These are phyloP conservation scores for Chauna torquata DNA, from an alignment of 2,113 vertebrate genomes.

Conservation along the genomic window DNA sequence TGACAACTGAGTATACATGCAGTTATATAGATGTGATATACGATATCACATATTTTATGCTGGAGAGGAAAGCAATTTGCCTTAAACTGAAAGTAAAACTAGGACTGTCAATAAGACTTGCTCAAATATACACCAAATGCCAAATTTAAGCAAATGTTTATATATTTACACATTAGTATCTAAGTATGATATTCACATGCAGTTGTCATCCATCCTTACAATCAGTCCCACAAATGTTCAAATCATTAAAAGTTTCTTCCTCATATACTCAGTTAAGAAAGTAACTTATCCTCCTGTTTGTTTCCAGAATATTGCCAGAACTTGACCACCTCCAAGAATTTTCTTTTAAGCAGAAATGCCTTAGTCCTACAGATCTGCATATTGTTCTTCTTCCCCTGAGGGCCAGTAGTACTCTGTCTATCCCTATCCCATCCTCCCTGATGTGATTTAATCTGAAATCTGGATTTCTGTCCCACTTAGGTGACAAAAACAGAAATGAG, in stretches of 20 bases:
- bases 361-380: not conserved
- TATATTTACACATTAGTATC: not conserved
- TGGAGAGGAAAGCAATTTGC: not conserved
- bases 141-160: not conserved
- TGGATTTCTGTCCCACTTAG: not conserved
- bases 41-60: not conserved
- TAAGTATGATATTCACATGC: not conserved
- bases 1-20: not conserved
- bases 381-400: not conserved
- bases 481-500: not conserved
- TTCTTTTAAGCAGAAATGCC: not conserved
- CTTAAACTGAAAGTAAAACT: not conserved
- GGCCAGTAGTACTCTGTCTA: not conserved
- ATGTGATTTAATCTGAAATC: not conserved
- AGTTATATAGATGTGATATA: not conserved
- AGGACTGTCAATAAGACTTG: not conserved
- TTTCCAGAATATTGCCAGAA: not conserved
- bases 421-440: not conserved
- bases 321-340: not conserved
- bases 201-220: not conserved
- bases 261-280: not conserved
- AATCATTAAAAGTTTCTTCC: not conserved
- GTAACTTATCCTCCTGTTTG: not conserved
- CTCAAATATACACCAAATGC: not conserved
- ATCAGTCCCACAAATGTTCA: not conserved